Evolutionary conservation across 1,140 invertebrate genomes (phyloP).

Genomic region (Amyelois transitella): DNA sequence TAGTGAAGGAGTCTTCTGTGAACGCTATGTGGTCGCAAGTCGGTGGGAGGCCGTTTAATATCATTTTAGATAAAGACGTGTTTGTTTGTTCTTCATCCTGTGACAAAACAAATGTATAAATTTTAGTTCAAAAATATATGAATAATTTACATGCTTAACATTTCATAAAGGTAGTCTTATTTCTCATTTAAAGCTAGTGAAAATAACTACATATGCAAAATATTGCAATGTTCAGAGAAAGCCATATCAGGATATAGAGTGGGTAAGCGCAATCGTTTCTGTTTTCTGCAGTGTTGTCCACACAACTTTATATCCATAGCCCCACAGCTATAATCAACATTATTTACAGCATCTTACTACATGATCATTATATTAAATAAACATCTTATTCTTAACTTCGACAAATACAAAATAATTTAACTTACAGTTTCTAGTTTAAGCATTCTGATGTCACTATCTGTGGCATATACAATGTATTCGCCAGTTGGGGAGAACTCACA

Average conservation of each 20-base stretch:
- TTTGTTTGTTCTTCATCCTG: slow-evolving; percentile 58
- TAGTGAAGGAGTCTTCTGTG: slow-evolving; percentile 50
- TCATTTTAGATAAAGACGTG: slow-evolving; percentile 61
- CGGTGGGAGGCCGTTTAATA: slow-evolving; percentile 52
- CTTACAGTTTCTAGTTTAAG: slow-evolving; percentile 78
- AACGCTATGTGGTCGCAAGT: slow-evolving; percentile 70
- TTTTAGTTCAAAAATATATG: no score
- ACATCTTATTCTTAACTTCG: background rate
- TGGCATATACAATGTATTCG: slow-evolving; percentile 84
- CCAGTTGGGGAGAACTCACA: slow-evolving; percentile 81
- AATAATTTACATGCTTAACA: background rate
- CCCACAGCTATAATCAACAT: no score
- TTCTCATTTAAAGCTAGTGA: no score
- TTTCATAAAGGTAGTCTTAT: no score
- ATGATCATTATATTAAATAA: no score
- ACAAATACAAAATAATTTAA: slow-evolving; percentile 5
- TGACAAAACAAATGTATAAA: slow-evolving; percentile 16
- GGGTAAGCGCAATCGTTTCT: no score
- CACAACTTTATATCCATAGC: no score
- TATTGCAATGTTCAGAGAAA: no score
- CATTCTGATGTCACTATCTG: slow-evolving; percentile 78
- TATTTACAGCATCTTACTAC: no score
- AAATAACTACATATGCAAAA: no score
- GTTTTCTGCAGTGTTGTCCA: no score
- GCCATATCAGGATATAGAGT: no score